Percentiles rank a stretch among this genome's conserved stretches.
These are phyloP conservation scores for Mustela nigripes DNA, from an alignment of 2,113 vertebrate species.

Conservation along the genomic window DNA sequence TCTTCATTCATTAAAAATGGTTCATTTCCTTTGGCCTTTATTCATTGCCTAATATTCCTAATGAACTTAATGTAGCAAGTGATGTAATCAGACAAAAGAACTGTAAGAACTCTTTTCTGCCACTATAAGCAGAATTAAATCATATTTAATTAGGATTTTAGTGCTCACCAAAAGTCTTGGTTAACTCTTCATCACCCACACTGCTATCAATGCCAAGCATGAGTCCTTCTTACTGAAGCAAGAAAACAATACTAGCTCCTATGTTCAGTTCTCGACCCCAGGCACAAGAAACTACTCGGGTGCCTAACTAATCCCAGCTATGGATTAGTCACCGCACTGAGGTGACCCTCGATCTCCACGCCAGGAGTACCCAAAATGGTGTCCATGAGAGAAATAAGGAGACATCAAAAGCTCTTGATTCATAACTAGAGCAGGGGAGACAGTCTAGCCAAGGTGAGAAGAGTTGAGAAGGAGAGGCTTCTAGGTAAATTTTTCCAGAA, in stretches of 20 bases:
- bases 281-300: background rate
- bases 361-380: background rate
- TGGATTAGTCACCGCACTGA: background rate
- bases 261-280: background rate
- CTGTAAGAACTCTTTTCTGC: slow-evolving; percentile 86
- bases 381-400: background rate
- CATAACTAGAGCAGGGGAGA: background rate
- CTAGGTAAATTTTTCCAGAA: background rate
- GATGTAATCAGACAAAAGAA: slow-evolving; percentile 92
- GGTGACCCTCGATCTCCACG: background rate
- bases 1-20: slow-evolving; percentile 88
- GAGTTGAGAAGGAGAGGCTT: background rate
- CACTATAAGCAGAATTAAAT: slow-evolving; percentile 82
- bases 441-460: background rate
- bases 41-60: slow-evolving; percentile 89
- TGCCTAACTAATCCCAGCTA: background rate
- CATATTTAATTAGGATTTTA: slow-evolving; percentile 83
- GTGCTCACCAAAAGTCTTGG: slow-evolving; percentile 74
- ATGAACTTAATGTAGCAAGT: slow-evolving; percentile 93
- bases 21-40: slow-evolving; percentile 91
- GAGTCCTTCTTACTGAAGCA: background rate
- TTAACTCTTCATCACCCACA: slow-evolving; percentile 79
- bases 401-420: background rate
- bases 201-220: background rate
- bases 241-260: background rate